These are phyloP conservation scores for Cyclophora punctaria DNA, from an alignment of 2,888 invertebrate genomes.

Conservation along the genomic window DNA sequence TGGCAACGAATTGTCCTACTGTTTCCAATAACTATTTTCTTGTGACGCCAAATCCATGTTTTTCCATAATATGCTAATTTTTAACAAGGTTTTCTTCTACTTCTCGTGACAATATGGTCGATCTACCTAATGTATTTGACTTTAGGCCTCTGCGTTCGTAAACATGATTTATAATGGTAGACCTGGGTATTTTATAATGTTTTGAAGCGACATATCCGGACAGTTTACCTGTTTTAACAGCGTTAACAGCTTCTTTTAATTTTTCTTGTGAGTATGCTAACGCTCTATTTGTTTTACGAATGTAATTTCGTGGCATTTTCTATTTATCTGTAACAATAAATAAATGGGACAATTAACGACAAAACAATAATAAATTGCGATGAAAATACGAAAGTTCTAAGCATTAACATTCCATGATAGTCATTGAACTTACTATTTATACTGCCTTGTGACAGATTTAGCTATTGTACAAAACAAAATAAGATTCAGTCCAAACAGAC, in stretches of 20 bases:
- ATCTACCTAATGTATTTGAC: slow-evolving; percentile 19
- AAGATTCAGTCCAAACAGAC: no score
- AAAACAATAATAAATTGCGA: no score
- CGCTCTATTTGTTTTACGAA: slow-evolving; percentile 5
- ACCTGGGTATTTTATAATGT: slow-evolving; percentile 10
- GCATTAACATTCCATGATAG: no score
- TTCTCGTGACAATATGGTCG: slow-evolving; percentile 19
- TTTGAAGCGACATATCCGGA: slow-evolving; percentile 9
- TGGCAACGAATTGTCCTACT: slow-evolving; percentile 23
- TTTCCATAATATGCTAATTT: slow-evolving; percentile 23
- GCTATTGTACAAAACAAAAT: no score
- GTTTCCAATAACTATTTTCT: slow-evolving; percentile 23
- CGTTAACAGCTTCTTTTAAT: slow-evolving; percentile 9
- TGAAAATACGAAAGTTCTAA: no score
- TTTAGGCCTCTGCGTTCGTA: slow-evolving; percentile 5
- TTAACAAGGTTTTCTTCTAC: slow-evolving; percentile 22
- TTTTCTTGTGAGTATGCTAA: slow-evolving; percentile 9
- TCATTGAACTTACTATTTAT: no score
- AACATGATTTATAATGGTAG: slow-evolving; percentile 8
- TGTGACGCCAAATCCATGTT: slow-evolving; percentile 7
- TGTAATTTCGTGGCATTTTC: slow-evolving; percentile 10
- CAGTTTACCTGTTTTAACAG: slow-evolving; percentile 9
- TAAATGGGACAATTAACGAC: no score
- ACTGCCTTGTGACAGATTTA: no score
- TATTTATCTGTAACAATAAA: slow-evolving; percentile 5